These are phyloP conservation scores for Candoia aspera DNA, from an alignment of 2,113 vertebrate genomes.

Conservation along the genomic window DNA sequence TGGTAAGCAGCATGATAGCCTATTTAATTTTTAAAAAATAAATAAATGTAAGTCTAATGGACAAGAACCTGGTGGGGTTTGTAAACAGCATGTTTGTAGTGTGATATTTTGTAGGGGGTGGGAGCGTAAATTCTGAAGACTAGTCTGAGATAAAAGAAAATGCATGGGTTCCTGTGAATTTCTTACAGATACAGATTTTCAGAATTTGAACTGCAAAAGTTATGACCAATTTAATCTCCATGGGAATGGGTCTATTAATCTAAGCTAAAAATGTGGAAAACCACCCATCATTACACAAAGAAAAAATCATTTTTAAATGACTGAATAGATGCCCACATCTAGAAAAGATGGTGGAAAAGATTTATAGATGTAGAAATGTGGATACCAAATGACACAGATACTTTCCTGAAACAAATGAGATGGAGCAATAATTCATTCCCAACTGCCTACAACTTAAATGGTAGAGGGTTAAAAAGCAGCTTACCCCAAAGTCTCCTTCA, in stretches of 20 bases:
- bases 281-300: neutral
- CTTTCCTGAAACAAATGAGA: neutral
- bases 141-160: no score
- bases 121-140: no score
- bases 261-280: neutral
- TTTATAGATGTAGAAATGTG: neutral
- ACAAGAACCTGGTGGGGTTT: no score
- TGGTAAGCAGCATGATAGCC: no score
- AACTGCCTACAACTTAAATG: neutral
- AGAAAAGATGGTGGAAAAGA: neutral
- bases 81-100: no score
- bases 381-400: neutral
- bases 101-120: no score
- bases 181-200: neutral
- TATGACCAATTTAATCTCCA: no score
- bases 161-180: neutral
- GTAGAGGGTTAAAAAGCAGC: neutral
- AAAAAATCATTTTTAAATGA: neutral
- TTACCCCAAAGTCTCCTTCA: neutral
- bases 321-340: neutral
- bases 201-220: no score
- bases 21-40: no score
- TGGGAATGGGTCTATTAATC: neutral
- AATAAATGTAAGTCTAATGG: no score
- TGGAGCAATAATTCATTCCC: neutral